Evolutionary conservation across 2,888 invertebrate species (phyloP).

Genomic region (Pilophorus perplexus): DNA sequence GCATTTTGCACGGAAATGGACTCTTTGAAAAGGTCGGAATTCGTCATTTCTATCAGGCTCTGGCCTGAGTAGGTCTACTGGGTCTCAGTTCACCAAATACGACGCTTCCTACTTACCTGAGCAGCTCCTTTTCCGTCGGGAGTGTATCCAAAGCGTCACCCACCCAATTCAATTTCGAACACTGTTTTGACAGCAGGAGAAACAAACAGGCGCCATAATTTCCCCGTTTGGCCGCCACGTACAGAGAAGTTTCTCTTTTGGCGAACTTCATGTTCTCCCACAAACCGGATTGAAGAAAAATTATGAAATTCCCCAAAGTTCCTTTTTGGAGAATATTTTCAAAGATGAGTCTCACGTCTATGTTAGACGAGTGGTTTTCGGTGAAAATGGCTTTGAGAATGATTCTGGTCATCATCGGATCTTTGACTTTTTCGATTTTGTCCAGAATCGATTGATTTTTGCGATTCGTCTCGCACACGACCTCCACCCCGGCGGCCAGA

Average conservation of each 20-base stretch:
- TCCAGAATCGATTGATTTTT: not conserved
- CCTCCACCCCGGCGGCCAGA: not conserved
- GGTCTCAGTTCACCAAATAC: no score
- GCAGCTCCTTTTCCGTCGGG: no score
- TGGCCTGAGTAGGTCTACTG: no score
- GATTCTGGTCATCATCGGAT: not conserved
- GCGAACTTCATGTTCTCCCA: not conserved
- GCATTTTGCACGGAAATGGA: no score
- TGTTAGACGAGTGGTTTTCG: not conserved
- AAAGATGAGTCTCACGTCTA: not conserved
- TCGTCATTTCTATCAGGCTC: no score
- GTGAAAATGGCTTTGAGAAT: not conserved
- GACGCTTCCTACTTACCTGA: no score
- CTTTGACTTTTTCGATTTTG: not conserved
- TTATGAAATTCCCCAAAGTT: not conserved
- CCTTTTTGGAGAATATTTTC: not conserved
- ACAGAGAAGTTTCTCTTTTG: not conserved
- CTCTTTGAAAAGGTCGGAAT: no score
- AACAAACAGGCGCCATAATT: not conserved
- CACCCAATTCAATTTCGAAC: not conserved
- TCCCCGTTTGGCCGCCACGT: not conserved
- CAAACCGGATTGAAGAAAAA: not conserved
- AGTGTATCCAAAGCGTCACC: no score
- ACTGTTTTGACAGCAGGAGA: not conserved
- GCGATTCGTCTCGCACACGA: not conserved